Conservation (phyloP, 2,113 vertebrate genomes). For the Anser cygnoides region DNA sequence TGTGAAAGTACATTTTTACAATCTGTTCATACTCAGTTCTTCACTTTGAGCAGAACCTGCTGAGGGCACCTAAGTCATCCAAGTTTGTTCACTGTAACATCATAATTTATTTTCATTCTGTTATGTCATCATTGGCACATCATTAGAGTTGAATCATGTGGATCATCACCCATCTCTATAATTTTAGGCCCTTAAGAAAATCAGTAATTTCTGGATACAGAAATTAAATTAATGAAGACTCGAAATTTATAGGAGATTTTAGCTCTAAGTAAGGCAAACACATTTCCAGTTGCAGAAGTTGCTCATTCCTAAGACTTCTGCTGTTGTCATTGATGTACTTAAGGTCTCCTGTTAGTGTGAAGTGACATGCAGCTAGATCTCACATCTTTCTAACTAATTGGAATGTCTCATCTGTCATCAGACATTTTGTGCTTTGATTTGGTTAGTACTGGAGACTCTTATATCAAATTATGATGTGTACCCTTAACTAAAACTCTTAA, state of each 20-base stretch:
- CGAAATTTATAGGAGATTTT: conserved; percentile 29
- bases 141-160: background rate
- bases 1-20: background rate
- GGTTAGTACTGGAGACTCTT: conserved; percentile 54
- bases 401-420: conserved; percentile 56
- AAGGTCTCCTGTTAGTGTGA: conserved; percentile 58
- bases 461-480: conserved; percentile 38
- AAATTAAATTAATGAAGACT: conserved; percentile 49
- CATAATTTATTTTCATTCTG: background rate
- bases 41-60: background rate
- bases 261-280: conserved; percentile 35
- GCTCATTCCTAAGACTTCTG: conserved; percentile 26
- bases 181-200: background rate
- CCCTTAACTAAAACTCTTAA: background rate
- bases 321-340: conserved; percentile 50
- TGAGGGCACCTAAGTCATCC: background rate
- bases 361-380: conserved; percentile 58
- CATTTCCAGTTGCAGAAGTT: conserved; percentile 48
- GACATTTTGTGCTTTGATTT: conserved; percentile 64
- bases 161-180: background rate
- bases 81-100: background rate
- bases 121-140: background rate
- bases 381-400: conserved; percentile 52
- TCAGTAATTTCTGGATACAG: conserved; percentile 46
- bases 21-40: background rate